Percentiles rank a stretch among this genome's conserved stretches.
phyloP scores from a whole-genome alignment of 2,113 vertebrate species.

The Cromileptes altivelis region DNA sequence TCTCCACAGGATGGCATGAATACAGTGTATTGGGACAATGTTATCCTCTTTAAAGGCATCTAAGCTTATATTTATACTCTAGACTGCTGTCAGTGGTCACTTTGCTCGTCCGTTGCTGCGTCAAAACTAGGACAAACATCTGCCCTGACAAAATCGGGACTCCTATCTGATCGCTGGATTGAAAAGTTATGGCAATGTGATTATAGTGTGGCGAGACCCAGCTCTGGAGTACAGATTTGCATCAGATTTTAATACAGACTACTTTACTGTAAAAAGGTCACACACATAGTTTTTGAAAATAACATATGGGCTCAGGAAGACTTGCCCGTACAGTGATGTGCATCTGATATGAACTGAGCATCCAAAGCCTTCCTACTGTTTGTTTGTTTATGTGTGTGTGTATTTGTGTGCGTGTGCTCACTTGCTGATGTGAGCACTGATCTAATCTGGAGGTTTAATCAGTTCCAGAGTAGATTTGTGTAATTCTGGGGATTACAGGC shows the following conservation, averaged over 20 bases:
- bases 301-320: not conserved
- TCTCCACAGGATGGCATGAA: slow-evolving; percentile 19
- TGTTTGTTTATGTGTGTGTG: slow-evolving; percentile 31
- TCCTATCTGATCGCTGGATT: slow-evolving; percentile 37
- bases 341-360: slow-evolving; percentile 28
- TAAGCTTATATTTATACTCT: slow-evolving; percentile 44
- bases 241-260: slow-evolving; percentile 20
- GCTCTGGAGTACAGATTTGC: slow-evolving; percentile 27
- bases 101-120: slow-evolving; percentile 13
- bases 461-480: slow-evolving; percentile 81
- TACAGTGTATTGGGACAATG: slow-evolving; percentile 38
- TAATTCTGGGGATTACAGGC: slow-evolving; percentile 79
- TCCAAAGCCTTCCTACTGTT: slow-evolving; percentile 14
- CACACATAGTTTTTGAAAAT: not conserved
- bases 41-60: slow-evolving; percentile 55
- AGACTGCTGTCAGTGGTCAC: slow-evolving; percentile 4
- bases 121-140: slow-evolving; percentile 64
- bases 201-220: slow-evolving; percentile 19
- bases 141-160: slow-evolving; percentile 34
- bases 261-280: not conserved
- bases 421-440: slow-evolving; percentile 70
- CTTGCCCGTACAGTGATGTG: slow-evolving; percentile 1
- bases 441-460: slow-evolving; percentile 83
- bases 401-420: slow-evolving; percentile 25
- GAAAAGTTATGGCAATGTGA: slow-evolving; percentile 31